Conservation (phyloP, 2,888 invertebrate genomes). For the Acronicta alni region DNA sequence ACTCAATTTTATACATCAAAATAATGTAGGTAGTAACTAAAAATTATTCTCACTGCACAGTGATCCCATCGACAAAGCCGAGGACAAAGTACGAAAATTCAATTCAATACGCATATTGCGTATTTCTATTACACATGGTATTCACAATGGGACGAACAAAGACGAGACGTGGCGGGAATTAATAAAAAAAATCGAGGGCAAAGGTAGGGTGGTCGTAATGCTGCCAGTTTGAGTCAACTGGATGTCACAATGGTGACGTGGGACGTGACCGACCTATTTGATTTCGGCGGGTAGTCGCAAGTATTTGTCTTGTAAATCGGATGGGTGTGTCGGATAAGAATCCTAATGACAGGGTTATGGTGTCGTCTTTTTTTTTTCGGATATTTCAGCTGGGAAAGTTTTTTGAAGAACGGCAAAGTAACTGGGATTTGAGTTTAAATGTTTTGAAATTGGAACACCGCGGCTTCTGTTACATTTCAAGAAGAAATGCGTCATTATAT, state of each 20-base stretch:
- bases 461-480: too few relatives aligned
- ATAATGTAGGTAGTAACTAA: not conserved
- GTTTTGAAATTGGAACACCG: not conserved
- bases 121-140: slow-evolving; percentile 78
- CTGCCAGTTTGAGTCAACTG: slow-evolving; percentile 75
- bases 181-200: slow-evolving; percentile 78
- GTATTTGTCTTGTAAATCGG: slow-evolving; percentile 71
- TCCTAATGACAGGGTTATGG: slow-evolving; percentile 61
- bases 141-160: slow-evolving; percentile 85
- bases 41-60: slow-evolving; percentile 53
- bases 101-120: slow-evolving; percentile 69
- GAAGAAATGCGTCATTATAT: too few relatives aligned
- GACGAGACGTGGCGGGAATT: slow-evolving; percentile 83
- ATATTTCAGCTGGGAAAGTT: slow-evolving; percentile 49
- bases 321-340: slow-evolving; percentile 66
- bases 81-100: slow-evolving; percentile 70
- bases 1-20: too few relatives aligned
- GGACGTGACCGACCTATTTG: slow-evolving; percentile 79
- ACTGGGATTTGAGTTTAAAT: not conserved
- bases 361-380: slow-evolving; percentile 54
- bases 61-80: slow-evolving; percentile 57
- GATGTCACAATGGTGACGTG: slow-evolving; percentile 78
- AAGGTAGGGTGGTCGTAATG: slow-evolving; percentile 77
- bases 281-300: slow-evolving; percentile 68
- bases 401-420: not conserved